A percentile compares a stretch with the other conserved stretches of the same genome.
Evolutionary conservation across 2,888 invertebrate genomes (phyloP).

Genomic region (Aleiodes testaceus): DNA sequence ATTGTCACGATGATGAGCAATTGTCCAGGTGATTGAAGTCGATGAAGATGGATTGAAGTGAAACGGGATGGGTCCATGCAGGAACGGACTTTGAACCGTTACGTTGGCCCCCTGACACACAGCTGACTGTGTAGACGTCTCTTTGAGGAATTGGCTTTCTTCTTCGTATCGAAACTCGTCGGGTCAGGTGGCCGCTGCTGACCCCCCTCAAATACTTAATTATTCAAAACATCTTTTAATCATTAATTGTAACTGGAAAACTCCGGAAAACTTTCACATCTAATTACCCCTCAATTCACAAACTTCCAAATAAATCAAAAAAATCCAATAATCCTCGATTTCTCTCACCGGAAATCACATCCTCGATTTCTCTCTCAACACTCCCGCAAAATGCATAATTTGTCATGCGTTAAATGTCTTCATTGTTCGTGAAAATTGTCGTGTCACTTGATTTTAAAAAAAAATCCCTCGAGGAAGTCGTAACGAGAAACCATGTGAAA

Average conservation of each 20-base stretch:
- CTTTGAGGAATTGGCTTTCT: slow-evolving; percentile 27
- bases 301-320: not conserved
- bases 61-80: slow-evolving; percentile 35
- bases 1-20: slow-evolving; percentile 4
- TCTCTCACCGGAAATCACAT: slow-evolving; percentile 38
- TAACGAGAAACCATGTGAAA: slow-evolving; percentile 29
- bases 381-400: slow-evolving; percentile 8
- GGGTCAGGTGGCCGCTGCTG: slow-evolving; percentile 53
- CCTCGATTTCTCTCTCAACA: slow-evolving; percentile 40
- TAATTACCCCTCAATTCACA: slow-evolving; percentile 3
- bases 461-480: too few relatives aligned
- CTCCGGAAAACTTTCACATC: slow-evolving; percentile 8
- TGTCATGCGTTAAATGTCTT: slow-evolving; percentile 26
- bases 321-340: slow-evolving; percentile 18
- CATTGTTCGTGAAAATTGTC: slow-evolving; percentile 12
- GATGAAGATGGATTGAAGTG: slow-evolving; percentile 41
- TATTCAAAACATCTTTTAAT: too few relatives aligned
- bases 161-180: slow-evolving; percentile 43
- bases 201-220: slow-evolving; percentile 30
- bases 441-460: not conserved
- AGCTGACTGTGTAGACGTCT: slow-evolving; percentile 51
- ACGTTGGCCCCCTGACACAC: slow-evolving; percentile 69
- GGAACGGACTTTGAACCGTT: slow-evolving; percentile 62
- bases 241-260: not conserved
- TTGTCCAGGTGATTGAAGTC: slow-evolving; percentile 38